Base-by-base conservation (phyloP, 2,797 vertebrate species). In the Allobates femoralis region DNA sequence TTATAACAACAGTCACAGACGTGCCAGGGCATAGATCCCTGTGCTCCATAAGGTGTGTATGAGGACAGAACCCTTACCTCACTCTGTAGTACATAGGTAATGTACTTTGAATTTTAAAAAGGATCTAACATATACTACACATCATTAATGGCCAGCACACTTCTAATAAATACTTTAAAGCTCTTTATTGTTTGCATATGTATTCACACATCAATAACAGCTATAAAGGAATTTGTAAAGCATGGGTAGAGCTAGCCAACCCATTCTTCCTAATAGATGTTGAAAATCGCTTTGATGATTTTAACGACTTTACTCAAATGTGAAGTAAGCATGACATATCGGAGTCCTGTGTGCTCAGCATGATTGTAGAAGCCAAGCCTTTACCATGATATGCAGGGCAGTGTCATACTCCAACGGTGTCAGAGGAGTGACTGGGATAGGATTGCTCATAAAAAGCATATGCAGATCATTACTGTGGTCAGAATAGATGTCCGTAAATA, bases 121-220 rank as follows among this genome's bases (percentile, higher is more conserved):
- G 19, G 53, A 85, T 15, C 18, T 19, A 21, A 81, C 67, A 41
- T 81, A 74, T 26, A 74, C 26, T 62, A 81, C 67, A 75, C 78
- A 86, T 81, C 46, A 26, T 41, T 86, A 81, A 75, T 62, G 73
- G 58, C 19, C 74, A 64, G 78, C 67, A 81, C 78, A 86, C 69
- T 55, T 74, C 66, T 86, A 86, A 86, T 86, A 75, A 86, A 81
- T 67, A 66, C 56, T 86, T 81, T 81, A 75, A 66, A 50, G 69
- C n/a, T 32, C 58, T 86, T 86, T 86, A 86, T 81, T 81, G 79
- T 81, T 81, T 86, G 69, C 78, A 86, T 75, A 86, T 76, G 85
- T 76, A 81, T 51, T 86, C 85, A 81, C 85, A 86, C 85, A 86
- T 81, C 85, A 86, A 76, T 81, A 86, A 86, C 53, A 86, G 32